phyloP scores from a whole-genome alignment of 2,888 invertebrate species.

The Conistra vaccinii region DNA sequence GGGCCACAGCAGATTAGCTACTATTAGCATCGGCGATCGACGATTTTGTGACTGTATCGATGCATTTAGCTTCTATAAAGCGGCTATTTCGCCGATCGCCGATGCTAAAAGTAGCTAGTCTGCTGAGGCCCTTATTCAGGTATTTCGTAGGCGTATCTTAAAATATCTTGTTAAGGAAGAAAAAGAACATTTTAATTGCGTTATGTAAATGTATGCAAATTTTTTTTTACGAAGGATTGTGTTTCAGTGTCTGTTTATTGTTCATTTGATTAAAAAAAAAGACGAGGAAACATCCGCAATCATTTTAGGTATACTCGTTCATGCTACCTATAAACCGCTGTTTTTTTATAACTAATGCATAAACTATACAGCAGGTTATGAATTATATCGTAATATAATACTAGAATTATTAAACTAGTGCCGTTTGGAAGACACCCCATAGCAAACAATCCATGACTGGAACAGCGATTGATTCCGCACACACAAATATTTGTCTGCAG shows the following conservation, averaged over 20 bases:
- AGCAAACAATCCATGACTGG: constrained; percentile 33
- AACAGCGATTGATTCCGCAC: constrained; percentile 39
- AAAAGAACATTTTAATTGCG: not conserved
- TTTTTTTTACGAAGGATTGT: constrained; percentile 4
- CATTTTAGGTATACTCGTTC: not conserved
- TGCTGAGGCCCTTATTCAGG: not conserved
- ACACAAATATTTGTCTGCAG: constrained; percentile 55
- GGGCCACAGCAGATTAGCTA: too few relatives aligned
- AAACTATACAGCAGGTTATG: not conserved
- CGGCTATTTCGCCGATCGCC: too few relatives aligned
- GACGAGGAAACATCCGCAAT: not conserved
- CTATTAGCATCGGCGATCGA: too few relatives aligned
- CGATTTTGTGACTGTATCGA: too few relatives aligned
- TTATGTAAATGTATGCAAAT: constrained; percentile 36
- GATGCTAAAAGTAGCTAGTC: too few relatives aligned
- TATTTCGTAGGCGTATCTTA: not conserved
- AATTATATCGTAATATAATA: not conserved
- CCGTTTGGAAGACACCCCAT: not conserved
- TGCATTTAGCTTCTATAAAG: too few relatives aligned
- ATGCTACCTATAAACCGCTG: not conserved
- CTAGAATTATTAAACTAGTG: not conserved
- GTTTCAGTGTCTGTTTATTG: constrained; percentile 2
- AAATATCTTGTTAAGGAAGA: constrained; percentile 6
- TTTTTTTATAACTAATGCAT: not conserved
- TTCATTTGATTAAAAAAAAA: constrained; percentile 10